Base-by-base conservation (phyloP, 2,888 invertebrate genomes). In the Drosophila crucigera region DNA sequence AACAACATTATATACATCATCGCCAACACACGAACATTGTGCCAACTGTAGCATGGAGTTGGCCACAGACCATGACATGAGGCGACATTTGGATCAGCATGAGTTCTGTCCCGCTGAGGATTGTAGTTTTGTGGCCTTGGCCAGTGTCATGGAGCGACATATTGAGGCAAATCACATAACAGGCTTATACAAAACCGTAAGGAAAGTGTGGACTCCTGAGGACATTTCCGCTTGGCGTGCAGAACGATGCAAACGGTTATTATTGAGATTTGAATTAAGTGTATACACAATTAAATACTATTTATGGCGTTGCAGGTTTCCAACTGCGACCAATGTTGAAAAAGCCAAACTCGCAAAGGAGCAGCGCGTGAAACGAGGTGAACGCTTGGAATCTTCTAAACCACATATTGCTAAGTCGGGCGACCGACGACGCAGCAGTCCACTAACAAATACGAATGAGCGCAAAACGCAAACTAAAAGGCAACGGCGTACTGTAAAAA, bases 41-140 rank as follows among this genome's bases (percentile, higher is more conserved):
- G 97, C 97, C 91, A 95, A 96, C n/a, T 98, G 98, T 93, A 97
- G 97, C 86, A 94, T 96, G 91, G 95, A 96, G 16, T 97, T 97
- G 92, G 93, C 94, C 62, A 94, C 94, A 0, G 89, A 94, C 62
- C 94, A 95, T 31, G 94, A 95, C 69, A 95, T 96, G 68, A 93
- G 95, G 56, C 94, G 94, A 56, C 98, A 98, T 92, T 94, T 95
- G 77, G 93, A 94, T n/a, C 95, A 96, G 84, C 98, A 98, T 93
- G 95, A 95, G 93, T 94, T 95, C 92, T 98, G 98, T 91, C 96
- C 96, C 60, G 95, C 96, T 61, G 97, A 97, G 84, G 97, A 96
- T 19, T 98, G 98, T 91, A 76, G 68, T 4, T 92, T 88, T 52
- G 67, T 73, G 0, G 92, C 91, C 5, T 72, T 91, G 53, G 65